phyloP scores from a whole-genome alignment of 2,888 invertebrate species.

The Toxonevra muliebris region DNA sequence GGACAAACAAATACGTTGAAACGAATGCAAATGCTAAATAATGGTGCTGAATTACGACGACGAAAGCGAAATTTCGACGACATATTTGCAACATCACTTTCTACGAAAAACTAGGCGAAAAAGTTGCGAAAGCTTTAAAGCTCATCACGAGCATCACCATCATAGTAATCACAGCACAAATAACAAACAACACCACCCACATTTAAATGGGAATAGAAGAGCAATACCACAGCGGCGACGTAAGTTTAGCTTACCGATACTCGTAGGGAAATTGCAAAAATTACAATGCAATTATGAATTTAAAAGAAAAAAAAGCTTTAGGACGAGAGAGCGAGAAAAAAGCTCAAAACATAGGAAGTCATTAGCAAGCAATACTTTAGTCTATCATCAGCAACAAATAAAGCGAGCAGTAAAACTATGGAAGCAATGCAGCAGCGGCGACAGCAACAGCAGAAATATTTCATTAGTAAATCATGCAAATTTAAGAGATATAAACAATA shows the following conservation, averaged over 20 bases:
- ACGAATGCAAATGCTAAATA: slow-evolving; percentile 30
- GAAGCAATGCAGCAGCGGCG: slow-evolving; percentile 18
- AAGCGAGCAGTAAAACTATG: background rate
- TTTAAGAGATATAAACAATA: background rate
- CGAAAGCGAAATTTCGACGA: slow-evolving; percentile 7
- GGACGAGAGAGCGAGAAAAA: background rate
- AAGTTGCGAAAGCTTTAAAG: slow-evolving; percentile 25
- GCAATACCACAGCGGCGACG: slow-evolving; percentile 14
- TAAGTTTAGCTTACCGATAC: slow-evolving; percentile 11
- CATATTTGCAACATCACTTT: slow-evolving; percentile 10
- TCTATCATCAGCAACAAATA: slow-evolving; percentile 20
- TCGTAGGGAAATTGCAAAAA: slow-evolving; percentile 17
- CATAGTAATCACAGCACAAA: too few species aligned
- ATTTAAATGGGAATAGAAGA: slow-evolving; percentile 27
- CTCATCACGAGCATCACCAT: slow-evolving; percentile 31
- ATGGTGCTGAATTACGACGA: slow-evolving; percentile 32
- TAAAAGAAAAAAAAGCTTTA: slow-evolving; percentile 12
- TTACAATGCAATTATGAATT: background rate
- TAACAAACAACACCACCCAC: too few species aligned
- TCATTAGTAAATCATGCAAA: background rate
- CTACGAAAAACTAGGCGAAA: slow-evolving; percentile 33
- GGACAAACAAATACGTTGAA: background rate
- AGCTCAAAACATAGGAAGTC: slow-evolving; percentile 27
- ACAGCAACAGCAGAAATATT: slow-evolving; percentile 9
- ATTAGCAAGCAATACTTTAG: slow-evolving; percentile 28